Base-by-base conservation (phyloP, 2,888 invertebrate genomes). In the Prosopocoilus inquinatus region DNA sequence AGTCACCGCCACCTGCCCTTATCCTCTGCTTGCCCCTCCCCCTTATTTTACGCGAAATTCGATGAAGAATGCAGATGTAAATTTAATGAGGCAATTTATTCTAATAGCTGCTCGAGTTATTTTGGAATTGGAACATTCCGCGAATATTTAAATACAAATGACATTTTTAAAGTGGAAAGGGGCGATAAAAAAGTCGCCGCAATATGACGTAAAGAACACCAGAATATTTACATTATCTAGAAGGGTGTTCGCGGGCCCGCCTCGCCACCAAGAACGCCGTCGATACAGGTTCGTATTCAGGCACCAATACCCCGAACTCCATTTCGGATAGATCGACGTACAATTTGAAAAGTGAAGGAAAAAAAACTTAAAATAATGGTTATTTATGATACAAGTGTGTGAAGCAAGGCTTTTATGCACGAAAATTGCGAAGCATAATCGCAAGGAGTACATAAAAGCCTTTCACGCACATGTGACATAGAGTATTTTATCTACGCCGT, bases 121-220 rank as follows among this genome's bases (percentile, higher is more conserved):
- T 62, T 63, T 61, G 65, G 63, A 67, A 68, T 66, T 67, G 64
- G 63, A 51, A 60, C 63, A 63, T 50, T 49, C 59, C 50, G 55
- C 43, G 56, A 56, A 64, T 62, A 70, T 69, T 70, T 70, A 70
- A 71, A 71, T 71, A 70, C 68, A 70, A 70, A 70, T 71, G 66
- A 67, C 70, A 70, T 68, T 68, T 68, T 68, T 68, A 65, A 63
- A 68, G 64, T 64, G 36, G 59, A 59, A 60, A 48, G 54, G 54
- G 58, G 67, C 66, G 65, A 68, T 70, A 70, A 69, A 70, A 68
- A 69, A 68, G 65, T 66, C 67, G 61, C 63, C 63, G 67, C 68
- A 67, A 66, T 66, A 67, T 64, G 69, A 64, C 67, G 62, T 67
- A 66, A 69, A 67, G 67, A 67, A 68, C 64, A 61, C 65, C 63